phyloP scores from a whole-genome alignment of 2,888 invertebrate species.

The Macrophya alboannulata region DNA sequence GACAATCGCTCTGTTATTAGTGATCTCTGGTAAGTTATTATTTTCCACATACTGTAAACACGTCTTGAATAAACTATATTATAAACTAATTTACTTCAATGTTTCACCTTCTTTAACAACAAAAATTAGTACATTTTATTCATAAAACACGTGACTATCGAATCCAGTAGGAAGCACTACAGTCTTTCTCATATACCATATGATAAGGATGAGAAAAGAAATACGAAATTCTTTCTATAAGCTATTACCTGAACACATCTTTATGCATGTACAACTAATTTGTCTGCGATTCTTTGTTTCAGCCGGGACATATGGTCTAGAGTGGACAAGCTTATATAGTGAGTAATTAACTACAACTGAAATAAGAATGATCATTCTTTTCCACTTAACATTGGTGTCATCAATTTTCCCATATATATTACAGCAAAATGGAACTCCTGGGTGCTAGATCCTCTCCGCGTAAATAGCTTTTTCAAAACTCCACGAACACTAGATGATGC shows the following conservation, averaged over 20 bases:
- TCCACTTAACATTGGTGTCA: not conserved
- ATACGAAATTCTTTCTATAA: not conserved
- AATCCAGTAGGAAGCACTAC: no score
- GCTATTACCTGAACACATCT: not conserved
- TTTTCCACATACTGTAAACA: not conserved
- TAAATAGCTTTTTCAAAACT: not conserved
- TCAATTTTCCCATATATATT: not conserved
- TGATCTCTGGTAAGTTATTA: conserved; percentile 16
- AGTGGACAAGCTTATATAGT: not conserved
- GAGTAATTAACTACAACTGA: not conserved
- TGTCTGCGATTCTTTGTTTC: not conserved
- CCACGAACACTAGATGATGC: not conserved
- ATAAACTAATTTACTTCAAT: not conserved
- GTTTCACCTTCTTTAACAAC: not conserved
- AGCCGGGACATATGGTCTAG: not conserved
- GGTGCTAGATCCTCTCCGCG: not conserved
- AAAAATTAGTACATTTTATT: not conserved
- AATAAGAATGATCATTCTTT: not conserved
- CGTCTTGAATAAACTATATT: not conserved
- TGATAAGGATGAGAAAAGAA: not conserved
- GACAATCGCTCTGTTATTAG: conserved; percentile 6
- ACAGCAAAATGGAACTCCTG: conserved; percentile 14
- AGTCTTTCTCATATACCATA: not conserved
- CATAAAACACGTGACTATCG: not conserved
- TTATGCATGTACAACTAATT: not conserved